phyloP scores from a whole-genome alignment of 2,888 invertebrate genomes.

The Pseudoips prasinana region DNA sequence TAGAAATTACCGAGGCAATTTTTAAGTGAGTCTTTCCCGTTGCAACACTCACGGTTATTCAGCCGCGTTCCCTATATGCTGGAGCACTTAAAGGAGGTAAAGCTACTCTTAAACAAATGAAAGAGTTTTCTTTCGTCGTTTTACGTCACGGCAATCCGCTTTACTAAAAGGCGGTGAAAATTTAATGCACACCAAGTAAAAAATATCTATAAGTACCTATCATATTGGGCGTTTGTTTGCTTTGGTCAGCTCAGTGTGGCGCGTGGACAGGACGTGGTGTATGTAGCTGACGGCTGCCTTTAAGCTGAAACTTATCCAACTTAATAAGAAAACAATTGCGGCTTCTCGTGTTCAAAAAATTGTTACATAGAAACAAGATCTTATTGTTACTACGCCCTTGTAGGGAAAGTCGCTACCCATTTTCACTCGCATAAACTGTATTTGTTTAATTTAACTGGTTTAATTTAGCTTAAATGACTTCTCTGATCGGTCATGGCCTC shows the following conservation, averaged over 20 bases:
- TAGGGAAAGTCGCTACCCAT: too few relatives aligned
- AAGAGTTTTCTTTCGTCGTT: slow-evolving; percentile 67
- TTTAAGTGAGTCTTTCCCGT: slow-evolving; percentile 74
- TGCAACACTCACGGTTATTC: slow-evolving; percentile 75
- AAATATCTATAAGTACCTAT: slow-evolving; percentile 36
- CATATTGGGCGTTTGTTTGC: slow-evolving; percentile 27
- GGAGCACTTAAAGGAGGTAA: slow-evolving; percentile 72
- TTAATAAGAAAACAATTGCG: too few relatives aligned
- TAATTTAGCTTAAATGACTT: too few relatives aligned
- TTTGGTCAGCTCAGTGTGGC: too few relatives aligned
- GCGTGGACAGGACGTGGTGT: not conserved
- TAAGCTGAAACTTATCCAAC: not conserved
- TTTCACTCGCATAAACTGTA: too few relatives aligned
- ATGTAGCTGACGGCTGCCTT: slow-evolving; percentile 12
- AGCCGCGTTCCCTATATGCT: slow-evolving; percentile 59
- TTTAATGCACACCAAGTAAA: slow-evolving; percentile 65
- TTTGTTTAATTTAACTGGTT: too few relatives aligned
- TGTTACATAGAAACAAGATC: too few relatives aligned
- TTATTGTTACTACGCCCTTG: too few relatives aligned
- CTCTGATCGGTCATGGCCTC: too few relatives aligned
- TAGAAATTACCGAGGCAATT: slow-evolving; percentile 74
- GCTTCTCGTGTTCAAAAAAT: too few relatives aligned
- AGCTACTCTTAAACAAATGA: slow-evolving; percentile 77
- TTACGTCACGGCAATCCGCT: slow-evolving; percentile 64
- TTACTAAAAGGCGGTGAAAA: slow-evolving; percentile 69